Evolutionary conservation across 2,888 invertebrate genomes (phyloP), one percentile per base, ranked within the genome.

Genomic region (Coremacera marginata): DNA sequence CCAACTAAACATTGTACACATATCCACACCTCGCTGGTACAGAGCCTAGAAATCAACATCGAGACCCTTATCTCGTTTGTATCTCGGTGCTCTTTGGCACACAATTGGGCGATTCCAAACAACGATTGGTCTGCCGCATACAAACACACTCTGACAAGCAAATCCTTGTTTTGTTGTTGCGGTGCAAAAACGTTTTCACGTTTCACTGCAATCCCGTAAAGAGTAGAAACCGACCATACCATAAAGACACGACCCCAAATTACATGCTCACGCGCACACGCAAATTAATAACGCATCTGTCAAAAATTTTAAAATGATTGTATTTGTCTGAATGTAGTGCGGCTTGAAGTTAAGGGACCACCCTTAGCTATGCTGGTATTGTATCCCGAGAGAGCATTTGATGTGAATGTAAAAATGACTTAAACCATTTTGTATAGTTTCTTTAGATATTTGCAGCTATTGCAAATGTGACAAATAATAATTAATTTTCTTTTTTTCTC

Each of bases 221-320:
- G 79, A 68, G 73, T 73, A 65, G 16, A 22, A 16, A 31, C 31
- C 31, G 31, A 31, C 34, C 37, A 27, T 31, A 37, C 34, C 16
- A 52, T 77, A 57, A 44, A 55, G 27, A 57, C 31, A 57, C 81
- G 81, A 82, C 79, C 83, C 81, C 85, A 84, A 86, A 87, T 88
- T 88, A 86, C 83, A 88, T 84, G 88, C 87, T 85, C 84, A 86
- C 84, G 82, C 85, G 86, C 84, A 84, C 85, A 87, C 85, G 84
- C 84, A 87, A 87, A 87, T 87, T 87, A 87, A 86, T 86, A 87
- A 85, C 85, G 83, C 87, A 87, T 87, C 88, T 87, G 87, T 83
- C 83, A 79, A 70, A 82, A 82, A 86, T 84, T 83, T 81, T 60
- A 74, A 68, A 63, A 73, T 68, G 62, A 75, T 60, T 52, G 60